Conservation (phyloP, 1,140 invertebrate genomes). For the Geopemphigus sp. region DNA sequence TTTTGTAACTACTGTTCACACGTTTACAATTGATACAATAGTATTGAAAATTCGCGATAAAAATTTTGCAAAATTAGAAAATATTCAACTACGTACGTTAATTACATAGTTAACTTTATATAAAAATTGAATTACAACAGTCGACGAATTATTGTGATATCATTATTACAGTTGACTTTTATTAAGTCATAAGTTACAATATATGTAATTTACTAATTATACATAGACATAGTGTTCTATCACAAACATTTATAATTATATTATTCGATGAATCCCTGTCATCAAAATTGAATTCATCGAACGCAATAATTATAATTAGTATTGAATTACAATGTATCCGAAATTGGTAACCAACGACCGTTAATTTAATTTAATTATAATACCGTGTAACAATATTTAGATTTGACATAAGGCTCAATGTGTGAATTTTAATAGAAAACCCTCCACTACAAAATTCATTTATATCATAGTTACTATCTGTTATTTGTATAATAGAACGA, state of each 20-base stretch:
- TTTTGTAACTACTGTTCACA: too few species aligned
- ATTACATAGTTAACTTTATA: background rate
- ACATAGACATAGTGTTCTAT: background rate
- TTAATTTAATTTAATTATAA: background rate
- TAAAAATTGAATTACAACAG: background rate
- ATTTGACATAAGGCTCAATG: constrained; percentile 9
- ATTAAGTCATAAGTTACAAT: background rate
- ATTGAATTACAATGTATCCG: constrained; percentile 6
- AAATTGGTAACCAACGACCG: constrained; percentile 22
- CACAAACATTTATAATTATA: constrained; percentile 9
- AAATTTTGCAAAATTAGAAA: too few species aligned
- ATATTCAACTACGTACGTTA: background rate
- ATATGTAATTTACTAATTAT: background rate
- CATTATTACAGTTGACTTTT: background rate
- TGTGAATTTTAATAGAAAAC: background rate
- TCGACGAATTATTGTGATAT: background rate
- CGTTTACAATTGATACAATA: too few species aligned
- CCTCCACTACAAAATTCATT: background rate
- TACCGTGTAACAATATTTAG: constrained; percentile 14
- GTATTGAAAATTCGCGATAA: too few species aligned
- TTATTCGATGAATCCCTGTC: background rate
- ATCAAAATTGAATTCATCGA: too few species aligned
- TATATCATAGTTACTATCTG: background rate
- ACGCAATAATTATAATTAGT: too few species aligned
- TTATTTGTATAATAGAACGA: background rate